Evolutionary conservation across 2,797 vertebrate species (phyloP), one percentile per base, ranked within the genome.

Genomic region (Acestrorhynchus altus): DNA sequence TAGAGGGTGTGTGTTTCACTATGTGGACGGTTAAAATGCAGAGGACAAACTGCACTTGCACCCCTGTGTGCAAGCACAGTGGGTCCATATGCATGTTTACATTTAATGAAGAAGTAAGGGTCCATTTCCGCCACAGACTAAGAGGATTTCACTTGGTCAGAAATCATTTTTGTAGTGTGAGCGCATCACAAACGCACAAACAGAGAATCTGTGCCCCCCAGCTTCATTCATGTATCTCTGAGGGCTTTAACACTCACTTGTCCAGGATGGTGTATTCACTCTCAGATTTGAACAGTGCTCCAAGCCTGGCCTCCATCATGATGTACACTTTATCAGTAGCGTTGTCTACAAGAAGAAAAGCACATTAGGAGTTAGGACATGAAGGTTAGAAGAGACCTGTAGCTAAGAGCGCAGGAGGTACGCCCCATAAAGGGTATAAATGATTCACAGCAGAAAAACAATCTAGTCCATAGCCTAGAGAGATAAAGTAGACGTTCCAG

Each of bases 221-320:
- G n/a, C 31, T 35, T 35, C 6, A 35, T 35, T 6, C 6, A 6
- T 35, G 31, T 6, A 35, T 35, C 31, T 35, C 2, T 6, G 31
- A 47, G 40, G 24, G 16, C 49, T 67, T 28, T n/a, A 64, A 56
- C 81, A 94, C 93, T 95, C 89, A 96, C 98, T 94, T 97, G 81
- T 98, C 96, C 83, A 98, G 90, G 79, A 98, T 66, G 28, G 93
- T 93, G 89, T 97, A 99, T 83, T 99, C 97, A 15, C 77, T 89
- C 84, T 98, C 97, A 0, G 92, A 86, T 85, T 98, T 98, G 86
- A 96, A 99, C 64, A 98, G 92, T n/a, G 95, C 93, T 46, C 88
- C 86, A 73, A 99, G 93, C 72, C 98, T 94, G 85, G 97, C 95
- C 92, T 99, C 97, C 98, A 99, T 99, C 94, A 99, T 91, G 81